Base-by-base conservation (phyloP, 2,113 vertebrate genomes). In the Paralichthys olivaceus region DNA sequence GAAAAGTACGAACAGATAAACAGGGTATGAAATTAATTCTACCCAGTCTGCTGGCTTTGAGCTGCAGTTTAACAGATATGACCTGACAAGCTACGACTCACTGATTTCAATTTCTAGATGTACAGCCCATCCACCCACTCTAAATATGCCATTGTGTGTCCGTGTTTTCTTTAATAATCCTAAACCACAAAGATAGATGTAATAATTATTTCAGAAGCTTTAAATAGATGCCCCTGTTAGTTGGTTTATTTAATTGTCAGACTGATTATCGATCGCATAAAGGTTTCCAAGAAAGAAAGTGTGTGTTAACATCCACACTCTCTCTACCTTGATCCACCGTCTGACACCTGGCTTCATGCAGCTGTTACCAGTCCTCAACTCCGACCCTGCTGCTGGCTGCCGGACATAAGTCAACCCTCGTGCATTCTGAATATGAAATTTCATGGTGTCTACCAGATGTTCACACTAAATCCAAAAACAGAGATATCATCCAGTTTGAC, bases 371-470 rank as follows among this genome's bases (percentile, higher is more conserved):
- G 59, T 45, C 58, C 71, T 73, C 40, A 61, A 55, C 81, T 53
- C 64, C 75, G 83, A 77, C 83, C 83, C 53, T 4, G 55, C 72
- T 84, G 62, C 74, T 70, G 56, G 67, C 83, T 69, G 77, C 67
- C 64, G 45, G 28, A 82, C 77, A 89, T 86, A 83, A 87, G 72
- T 90, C 89, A 84, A 17, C 76, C 54, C 71, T 2, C 40, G 72
- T 4, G 57, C 81, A 57, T 63, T 62, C 78, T 84, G 84, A 80
- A 81, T 81, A 69, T 80, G 80, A 67, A 13, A 75, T 84, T 81
- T 86, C 69, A 89, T 3, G 76, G 83, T 73, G 80, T 84, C 83
- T 53, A 45, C 85, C 90, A 89, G 87, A 90, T 92, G 89, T 88
- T 85, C 76, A 28, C 77, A 56, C 63, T 88, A 83, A 90, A 85